Percentiles rank a stretch among this genome's conserved stretches.
phyloP scores from a whole-genome alignment of 1,140 invertebrate genomes.

The Papilio machaon region DNA sequence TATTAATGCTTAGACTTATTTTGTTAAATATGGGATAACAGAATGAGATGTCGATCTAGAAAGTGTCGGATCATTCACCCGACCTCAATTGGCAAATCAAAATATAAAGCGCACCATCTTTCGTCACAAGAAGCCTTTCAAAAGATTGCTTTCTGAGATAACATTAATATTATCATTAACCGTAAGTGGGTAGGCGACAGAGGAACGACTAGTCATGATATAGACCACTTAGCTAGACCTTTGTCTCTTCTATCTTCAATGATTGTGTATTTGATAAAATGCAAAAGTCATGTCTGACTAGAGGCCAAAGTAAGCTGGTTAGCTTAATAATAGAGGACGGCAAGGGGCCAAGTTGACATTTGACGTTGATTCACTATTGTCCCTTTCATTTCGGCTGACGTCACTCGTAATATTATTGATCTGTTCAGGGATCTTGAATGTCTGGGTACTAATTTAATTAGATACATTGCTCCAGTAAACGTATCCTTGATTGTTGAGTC shows the following conservation, averaged over 20 bases:
- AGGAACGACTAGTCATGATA: conserved; percentile 68
- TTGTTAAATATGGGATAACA: conserved; percentile 38
- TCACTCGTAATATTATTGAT: conserved; percentile 57
- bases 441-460: conserved; percentile 32
- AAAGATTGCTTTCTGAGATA: conserved; percentile 70
- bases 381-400: conserved; percentile 60
- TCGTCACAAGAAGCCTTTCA: conserved; percentile 52
- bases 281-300: conserved; percentile 55
- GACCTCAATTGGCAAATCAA: conserved; percentile 59
- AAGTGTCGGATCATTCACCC: conserved; percentile 34
- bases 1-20: neutral
- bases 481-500: neutral
- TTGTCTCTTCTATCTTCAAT: conserved; percentile 44
- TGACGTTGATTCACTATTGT: conserved; percentile 80
- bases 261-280: conserved; percentile 44
- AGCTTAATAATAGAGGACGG: conserved; percentile 55
- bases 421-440: conserved; percentile 36
- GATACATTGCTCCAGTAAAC: neutral
- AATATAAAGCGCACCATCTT: conserved; percentile 49
- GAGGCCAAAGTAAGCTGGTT: conserved; percentile 58
- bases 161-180: conserved; percentile 80
- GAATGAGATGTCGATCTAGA: conserved; percentile 12
- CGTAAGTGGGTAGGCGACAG: conserved; percentile 76
- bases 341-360: conserved; percentile 72
- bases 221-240: conserved; percentile 52